Evolutionary conservation across 2,888 invertebrate species (phyloP).

Genomic region (Eledona agricola): DNA sequence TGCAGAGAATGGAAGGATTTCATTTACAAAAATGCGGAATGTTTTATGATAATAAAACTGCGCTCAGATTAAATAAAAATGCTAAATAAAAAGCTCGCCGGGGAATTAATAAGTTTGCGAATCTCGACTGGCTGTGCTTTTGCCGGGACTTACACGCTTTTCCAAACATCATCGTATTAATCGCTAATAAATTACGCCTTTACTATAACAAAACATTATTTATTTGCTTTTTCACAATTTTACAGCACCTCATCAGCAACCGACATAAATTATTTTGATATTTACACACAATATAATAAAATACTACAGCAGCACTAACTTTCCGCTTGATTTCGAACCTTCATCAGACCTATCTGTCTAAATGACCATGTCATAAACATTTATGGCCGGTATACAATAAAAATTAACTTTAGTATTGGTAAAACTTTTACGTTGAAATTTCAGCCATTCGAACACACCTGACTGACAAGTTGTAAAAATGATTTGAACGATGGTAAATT

Average conservation of each 20-base stretch:
- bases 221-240: too few species aligned
- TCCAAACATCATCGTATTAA: constrained; percentile 35
- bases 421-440: too few species aligned
- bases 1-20: constrained; percentile 55
- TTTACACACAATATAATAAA: too few species aligned
- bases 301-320: too few species aligned
- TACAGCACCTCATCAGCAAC: too few species aligned
- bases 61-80: constrained; percentile 63
- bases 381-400: not conserved
- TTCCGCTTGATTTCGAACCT: too few species aligned
- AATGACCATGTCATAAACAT: constrained; percentile 1
- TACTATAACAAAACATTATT: too few species aligned
- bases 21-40: constrained; percentile 62
- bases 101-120: constrained; percentile 61
- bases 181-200: constrained; percentile 36
- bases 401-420: constrained; percentile 1
- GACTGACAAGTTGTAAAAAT: too few species aligned
- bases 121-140: constrained; percentile 42
- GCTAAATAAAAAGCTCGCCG: constrained; percentile 61
- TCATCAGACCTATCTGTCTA: not conserved
- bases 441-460: too few species aligned
- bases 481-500: not conserved
- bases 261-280: too few species aligned
- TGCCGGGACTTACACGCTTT: constrained; percentile 29
- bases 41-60: constrained; percentile 62